Evolutionary conservation across 1,140 invertebrate species (phyloP).

Genomic region (Brachionus koreanus): DNA sequence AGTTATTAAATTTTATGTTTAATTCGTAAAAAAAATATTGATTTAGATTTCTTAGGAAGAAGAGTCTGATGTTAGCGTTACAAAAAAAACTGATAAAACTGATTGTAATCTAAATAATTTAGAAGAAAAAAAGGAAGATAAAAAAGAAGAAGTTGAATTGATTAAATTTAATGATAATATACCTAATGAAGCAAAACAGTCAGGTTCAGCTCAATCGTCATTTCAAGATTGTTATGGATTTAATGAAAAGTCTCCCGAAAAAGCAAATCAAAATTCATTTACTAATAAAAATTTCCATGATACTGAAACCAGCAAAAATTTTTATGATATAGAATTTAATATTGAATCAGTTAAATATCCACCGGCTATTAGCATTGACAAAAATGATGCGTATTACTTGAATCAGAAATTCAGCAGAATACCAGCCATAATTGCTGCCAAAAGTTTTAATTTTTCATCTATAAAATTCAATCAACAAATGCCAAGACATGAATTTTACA

Average conservation of each 20-base stretch:
- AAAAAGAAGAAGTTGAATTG: neutral
- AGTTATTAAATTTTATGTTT: too few relatives aligned
- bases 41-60: neutral
- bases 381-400: neutral
- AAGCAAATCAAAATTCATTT: neutral
- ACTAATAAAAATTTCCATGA: neutral
- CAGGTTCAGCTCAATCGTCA: neutral
- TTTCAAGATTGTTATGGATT: conserved; percentile 3
- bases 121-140: neutral
- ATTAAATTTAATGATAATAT: neutral
- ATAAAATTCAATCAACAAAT: neutral
- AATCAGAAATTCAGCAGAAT: neutral
- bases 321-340: neutral
- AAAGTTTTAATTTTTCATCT: neutral
- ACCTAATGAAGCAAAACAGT: neutral
- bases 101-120: neutral
- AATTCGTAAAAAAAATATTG: neutral
- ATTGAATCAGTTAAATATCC: neutral
- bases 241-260: neutral
- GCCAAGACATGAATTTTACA: neutral
- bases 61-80: neutral
- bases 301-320: neutral
- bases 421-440: neutral
- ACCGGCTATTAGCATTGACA: neutral
- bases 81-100: neutral